phyloP scores from a whole-genome alignment of 2,113 vertebrate species.

The Chunga burmeisteri region DNA sequence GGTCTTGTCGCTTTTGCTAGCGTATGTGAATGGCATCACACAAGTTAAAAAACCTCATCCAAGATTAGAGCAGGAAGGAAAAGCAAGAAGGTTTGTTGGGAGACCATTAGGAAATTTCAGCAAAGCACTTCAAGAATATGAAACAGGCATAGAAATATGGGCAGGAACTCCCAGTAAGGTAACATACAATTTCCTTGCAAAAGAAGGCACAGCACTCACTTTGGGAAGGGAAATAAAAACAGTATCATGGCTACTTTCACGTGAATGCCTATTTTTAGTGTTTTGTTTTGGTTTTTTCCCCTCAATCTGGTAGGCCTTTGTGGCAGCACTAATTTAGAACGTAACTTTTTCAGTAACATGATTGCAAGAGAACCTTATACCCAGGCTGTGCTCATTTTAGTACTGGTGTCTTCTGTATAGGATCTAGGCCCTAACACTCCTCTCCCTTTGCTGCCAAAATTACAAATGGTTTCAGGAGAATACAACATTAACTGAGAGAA shows the following conservation, averaged over 20 bases:
- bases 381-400: background rate
- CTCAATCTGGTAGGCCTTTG: background rate
- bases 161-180: background rate
- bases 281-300: background rate
- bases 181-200: background rate
- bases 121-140: background rate
- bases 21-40: fast-evolving
- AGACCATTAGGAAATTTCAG: background rate
- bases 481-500: background rate
- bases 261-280: background rate
- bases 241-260: background rate
- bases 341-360: background rate
- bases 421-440: background rate
- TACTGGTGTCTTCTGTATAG: background rate
- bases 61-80: background rate
- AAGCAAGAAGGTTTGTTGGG: background rate
- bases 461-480: background rate
- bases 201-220: background rate
- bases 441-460: background rate
- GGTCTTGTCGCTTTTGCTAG: background rate
- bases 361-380: background rate
- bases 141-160: background rate
- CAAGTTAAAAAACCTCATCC: background rate
- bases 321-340: background rate
- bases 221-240: background rate